phyloP scores from a whole-genome alignment of 2,888 invertebrate genomes.

The Podabrus alpinus region DNA sequence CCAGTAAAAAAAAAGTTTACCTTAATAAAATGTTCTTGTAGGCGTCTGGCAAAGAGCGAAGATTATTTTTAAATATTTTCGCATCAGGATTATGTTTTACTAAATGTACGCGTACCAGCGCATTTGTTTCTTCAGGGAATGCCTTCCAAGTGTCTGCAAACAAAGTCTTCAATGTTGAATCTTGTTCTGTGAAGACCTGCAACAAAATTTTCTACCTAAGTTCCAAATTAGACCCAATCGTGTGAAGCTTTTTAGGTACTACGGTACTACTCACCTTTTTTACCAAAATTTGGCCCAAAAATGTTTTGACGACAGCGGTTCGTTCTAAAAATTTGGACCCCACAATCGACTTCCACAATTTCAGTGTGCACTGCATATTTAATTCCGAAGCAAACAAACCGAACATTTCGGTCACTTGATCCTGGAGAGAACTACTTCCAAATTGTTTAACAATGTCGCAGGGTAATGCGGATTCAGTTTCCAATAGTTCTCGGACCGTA shows the following conservation, averaged over 20 bases:
- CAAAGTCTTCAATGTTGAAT: conserved; percentile 2
- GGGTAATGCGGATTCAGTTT: conserved; percentile 20
- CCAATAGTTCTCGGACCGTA: conserved; percentile 19
- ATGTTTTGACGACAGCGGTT: not conserved
- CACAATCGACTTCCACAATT: conserved; percentile 24
- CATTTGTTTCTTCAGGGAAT: conserved; percentile 13
- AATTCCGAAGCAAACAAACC: conserved; percentile 8
- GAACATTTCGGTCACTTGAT: conserved; percentile 17
- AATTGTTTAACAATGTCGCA: conserved; percentile 22
- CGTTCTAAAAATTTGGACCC: conserved; percentile 4
- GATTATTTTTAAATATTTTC: conserved; percentile 7
- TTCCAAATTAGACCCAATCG: not conserved
- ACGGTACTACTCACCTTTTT: conserved; percentile 14
- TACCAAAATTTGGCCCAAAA: conserved; percentile 10
- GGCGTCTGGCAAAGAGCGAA: conserved; percentile 11
- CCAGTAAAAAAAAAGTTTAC: conserved; percentile 11
- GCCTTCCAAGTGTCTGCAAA: conserved; percentile 11
- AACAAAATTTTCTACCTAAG: conserved; percentile 3
- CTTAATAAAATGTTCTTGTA: conserved; percentile 17
- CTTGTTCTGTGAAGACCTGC: conserved; percentile 12
- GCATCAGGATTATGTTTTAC: not conserved
- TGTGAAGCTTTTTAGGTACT: no score
- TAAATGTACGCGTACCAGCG: conserved; percentile 7
- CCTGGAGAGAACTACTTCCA: conserved; percentile 2
- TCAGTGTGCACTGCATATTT: conserved; percentile 15